phyloP scores from a whole-genome alignment of 2,888 invertebrate genomes.

The Troglohyphantes excavatus region DNA sequence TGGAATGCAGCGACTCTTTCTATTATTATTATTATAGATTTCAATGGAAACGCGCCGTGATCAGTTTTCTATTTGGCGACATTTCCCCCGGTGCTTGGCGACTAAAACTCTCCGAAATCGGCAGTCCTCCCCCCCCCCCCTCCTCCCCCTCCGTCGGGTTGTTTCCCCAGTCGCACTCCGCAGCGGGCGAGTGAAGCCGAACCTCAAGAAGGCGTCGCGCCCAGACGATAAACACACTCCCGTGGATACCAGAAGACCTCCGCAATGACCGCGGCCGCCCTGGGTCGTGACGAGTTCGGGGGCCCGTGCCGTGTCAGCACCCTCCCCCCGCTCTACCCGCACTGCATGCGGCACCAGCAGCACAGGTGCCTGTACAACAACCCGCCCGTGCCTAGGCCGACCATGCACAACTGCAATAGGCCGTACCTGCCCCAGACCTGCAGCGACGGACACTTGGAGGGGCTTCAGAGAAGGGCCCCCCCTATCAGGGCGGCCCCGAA shows the following conservation, averaged over 20 bases:
- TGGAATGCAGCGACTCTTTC: too few species aligned
- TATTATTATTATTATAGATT: too few species aligned
- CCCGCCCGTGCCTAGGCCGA: conserved; percentile 17
- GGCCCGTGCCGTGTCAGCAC: conserved; percentile 73
- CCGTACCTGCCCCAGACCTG: conserved; percentile 64
- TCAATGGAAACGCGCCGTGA: too few species aligned
- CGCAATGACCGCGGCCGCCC: conserved; percentile 58
- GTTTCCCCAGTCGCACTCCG: conserved; percentile 24
- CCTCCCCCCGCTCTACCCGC: conserved; percentile 73
- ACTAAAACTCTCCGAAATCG: neutral
- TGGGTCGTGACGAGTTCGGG: conserved; percentile 66
- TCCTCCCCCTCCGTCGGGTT: neutral
- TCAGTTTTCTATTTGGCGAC: too few species aligned
- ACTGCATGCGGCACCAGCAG: conserved; percentile 77
- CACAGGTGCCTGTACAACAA: conserved; percentile 76
- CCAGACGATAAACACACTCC: conserved; percentile 9
- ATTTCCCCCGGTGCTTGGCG: too few species aligned
- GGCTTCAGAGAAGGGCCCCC: conserved; percentile 34
- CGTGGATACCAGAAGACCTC: neutral
- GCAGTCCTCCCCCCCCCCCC: neutral
- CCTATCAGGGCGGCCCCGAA: neutral
- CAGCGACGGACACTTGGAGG: conserved; percentile 69
- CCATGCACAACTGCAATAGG: conserved; percentile 13
- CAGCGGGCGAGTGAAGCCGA: conserved; percentile 42
- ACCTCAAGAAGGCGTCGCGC: conserved; percentile 25